phyloP scores from a whole-genome alignment of 2,113 vertebrate genomes.

The Chrysemys picta region DNA sequence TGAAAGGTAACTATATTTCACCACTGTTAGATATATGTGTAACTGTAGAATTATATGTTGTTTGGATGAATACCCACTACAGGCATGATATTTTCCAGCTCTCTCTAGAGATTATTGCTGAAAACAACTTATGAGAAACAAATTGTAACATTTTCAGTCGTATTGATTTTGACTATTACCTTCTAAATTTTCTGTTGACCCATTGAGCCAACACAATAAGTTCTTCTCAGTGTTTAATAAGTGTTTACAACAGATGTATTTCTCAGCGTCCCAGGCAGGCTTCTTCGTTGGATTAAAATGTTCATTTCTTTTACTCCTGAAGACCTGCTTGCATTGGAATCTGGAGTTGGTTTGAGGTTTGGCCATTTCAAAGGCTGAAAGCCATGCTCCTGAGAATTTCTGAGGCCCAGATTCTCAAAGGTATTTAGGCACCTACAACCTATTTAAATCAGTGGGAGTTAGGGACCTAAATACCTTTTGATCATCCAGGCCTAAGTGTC shows the following conservation, averaged over 20 bases:
- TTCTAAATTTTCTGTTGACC: constrained; percentile 44
- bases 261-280: constrained; percentile 28
- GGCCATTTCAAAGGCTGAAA: neutral
- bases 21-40: neutral
- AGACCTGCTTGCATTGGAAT: constrained; percentile 15
- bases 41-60: neutral
- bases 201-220: constrained; percentile 24
- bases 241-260: constrained; percentile 51
- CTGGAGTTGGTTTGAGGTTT: constrained; percentile 6
- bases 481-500: neutral
- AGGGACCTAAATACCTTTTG: neutral
- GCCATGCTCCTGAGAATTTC: neutral
- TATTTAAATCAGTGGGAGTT: too few species aligned
- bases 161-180: constrained; percentile 37
- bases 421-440: neutral
- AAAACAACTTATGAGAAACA: neutral
- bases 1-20: neutral
- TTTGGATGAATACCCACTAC: neutral
- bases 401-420: neutral
- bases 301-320: constrained; percentile 61
- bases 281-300: constrained; percentile 53
- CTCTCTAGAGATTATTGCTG: neutral
- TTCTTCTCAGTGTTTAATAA: constrained; percentile 58
- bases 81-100: neutral
- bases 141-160: neutral